Evolutionary conservation across 2,113 vertebrate species (phyloP).

Genomic region (Himantopus leucocephalus): DNA sequence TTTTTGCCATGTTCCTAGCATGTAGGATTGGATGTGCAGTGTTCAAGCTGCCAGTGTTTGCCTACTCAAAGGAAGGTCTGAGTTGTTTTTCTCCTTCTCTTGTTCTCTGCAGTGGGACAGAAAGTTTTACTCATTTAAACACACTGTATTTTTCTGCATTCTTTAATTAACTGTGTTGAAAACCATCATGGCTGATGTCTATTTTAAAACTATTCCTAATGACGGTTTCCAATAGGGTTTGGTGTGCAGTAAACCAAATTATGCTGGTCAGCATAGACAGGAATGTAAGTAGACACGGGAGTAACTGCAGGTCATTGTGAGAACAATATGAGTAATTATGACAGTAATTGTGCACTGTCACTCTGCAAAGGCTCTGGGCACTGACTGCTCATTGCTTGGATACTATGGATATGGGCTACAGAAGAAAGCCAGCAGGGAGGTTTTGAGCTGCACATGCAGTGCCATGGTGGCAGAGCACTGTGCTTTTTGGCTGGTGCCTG

Average conservation of each 20-base stretch:
- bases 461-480: neutral
- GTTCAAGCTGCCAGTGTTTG: neutral
- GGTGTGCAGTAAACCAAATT: neutral
- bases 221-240: neutral
- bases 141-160: neutral
- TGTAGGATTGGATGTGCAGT: neutral
- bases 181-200: neutral
- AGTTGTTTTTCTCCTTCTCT: neutral
- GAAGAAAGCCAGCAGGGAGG: neutral
- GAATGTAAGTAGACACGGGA: neutral
- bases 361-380: neutral
- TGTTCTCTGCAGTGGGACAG: neutral
- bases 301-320: neutral
- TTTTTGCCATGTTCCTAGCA: rapidly evolving
- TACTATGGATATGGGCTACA: neutral
- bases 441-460: neutral
- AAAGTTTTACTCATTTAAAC: neutral
- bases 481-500: neutral
- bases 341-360: neutral
- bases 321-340: neutral
- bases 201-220: neutral
- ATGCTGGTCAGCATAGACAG: neutral
- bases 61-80: neutral
- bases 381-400: neutral
- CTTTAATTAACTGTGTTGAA: neutral